Conservation (phyloP, 2,888 invertebrate genomes). For the Tortrix viridana region DNA sequence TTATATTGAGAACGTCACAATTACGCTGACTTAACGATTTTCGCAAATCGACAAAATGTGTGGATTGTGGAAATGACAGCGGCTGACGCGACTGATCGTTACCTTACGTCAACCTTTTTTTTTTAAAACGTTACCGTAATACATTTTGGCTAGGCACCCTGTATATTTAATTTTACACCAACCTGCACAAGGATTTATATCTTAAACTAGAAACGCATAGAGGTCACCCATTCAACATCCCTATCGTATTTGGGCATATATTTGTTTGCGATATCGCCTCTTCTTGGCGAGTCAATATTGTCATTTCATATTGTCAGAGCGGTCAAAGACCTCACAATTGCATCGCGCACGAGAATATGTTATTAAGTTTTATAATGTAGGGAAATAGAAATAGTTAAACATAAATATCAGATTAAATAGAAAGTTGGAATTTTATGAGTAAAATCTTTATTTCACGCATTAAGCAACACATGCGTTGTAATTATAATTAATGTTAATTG, state of each 20-base stretch:
- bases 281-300: constrained; percentile 54
- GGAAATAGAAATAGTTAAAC: background rate
- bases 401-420: background rate
- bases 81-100: too few species aligned
- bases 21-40: too few species aligned
- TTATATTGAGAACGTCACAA: too few species aligned
- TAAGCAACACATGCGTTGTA: too few species aligned
- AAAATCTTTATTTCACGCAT: background rate
- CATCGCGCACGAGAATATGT: constrained; percentile 57
- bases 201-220: background rate
- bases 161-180: too few species aligned
- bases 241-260: constrained; percentile 70
- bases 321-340: constrained; percentile 65
- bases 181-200: background rate
- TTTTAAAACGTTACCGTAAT: too few species aligned
- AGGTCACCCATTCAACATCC: constrained; percentile 38
- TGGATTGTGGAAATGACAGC: too few species aligned
- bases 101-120: too few species aligned
- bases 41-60: too few species aligned
- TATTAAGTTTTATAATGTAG: constrained; percentile 25
- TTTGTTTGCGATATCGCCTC: constrained; percentile 75
- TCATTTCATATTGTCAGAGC: constrained; percentile 69
- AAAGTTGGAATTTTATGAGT: background rate
- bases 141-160: too few species aligned
- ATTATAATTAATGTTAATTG: too few species aligned